Base-by-base conservation (phyloP, 2,888 invertebrate genomes). In the Tachina fera region DNA sequence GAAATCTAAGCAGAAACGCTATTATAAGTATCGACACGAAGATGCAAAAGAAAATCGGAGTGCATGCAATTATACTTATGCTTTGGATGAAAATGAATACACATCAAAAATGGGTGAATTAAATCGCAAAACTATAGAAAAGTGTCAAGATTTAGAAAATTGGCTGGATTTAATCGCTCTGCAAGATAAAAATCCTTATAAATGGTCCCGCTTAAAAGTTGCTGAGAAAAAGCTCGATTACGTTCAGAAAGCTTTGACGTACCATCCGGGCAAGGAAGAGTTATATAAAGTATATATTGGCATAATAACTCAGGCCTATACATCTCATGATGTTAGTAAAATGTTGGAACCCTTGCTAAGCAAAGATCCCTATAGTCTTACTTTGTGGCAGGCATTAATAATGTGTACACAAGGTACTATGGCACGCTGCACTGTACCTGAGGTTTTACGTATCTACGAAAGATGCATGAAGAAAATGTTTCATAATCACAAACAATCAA, bases 201-300 rank as follows among this genome's bases (percentile, higher is more conserved):
- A 90, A 77, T 89, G 88, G 87, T 90, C 91, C 1, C 91, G 91
- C 3, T 88, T 90, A 31, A 89, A 91, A 45, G 86, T 92, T 8
- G 91, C 92, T 3, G 94, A 95, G 89, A 94, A 94, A 75, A 95
- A 96, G 91, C 89, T 96, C 65, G 93, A 94, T 13, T 95, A 95
- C 61, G 90, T 95, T 9, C 95, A 95, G 76, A 94, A 94, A 89
- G 95, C 95, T 0, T 89, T 96, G 8, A 91, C 93, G 43, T 92
- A 93, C 60, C 95, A 95, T 92, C 92, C 93, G 4, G 92, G 93
- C 78, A 94, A 94, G 77, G 93, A 93, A 60, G 89, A 91, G 71
- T 91, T 96, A 31, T 91, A 95, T 63, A 88, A 89, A 39, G 78
- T 90, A 13, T 93, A 92, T 61, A 90, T 93, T 14, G 88, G 89